These are phyloP conservation scores for Nomia melanderi DNA, from an alignment of 1,140 invertebrate species.

Conservation along the genomic window DNA sequence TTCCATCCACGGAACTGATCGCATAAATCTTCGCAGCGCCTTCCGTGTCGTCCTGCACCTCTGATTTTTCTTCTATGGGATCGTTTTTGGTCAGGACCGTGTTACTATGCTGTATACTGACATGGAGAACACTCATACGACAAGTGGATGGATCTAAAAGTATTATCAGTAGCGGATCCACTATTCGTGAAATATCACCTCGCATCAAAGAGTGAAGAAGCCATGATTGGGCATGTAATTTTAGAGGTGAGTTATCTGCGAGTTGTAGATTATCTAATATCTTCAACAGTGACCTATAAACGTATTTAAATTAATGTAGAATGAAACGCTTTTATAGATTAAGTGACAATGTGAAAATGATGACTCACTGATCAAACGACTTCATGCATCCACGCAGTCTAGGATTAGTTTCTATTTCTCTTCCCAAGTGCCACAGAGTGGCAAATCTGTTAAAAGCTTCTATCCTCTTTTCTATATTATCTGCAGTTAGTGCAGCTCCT, in stretches of 20 bases:
- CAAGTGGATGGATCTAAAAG: conserved; percentile 91
- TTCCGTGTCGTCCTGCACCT: conserved; percentile 78
- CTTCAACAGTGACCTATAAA: conserved; percentile 85
- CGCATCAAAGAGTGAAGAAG: conserved; percentile 87
- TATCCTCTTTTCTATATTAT: conserved; percentile 81
- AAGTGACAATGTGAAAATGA: neutral
- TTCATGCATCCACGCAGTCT: conserved; percentile 78
- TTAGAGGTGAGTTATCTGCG: conserved; percentile 85
- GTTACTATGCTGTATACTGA: conserved; percentile 88
- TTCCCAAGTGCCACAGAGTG: conserved; percentile 89
- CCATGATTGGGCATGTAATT: conserved; percentile 88
- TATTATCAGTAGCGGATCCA: conserved; percentile 90
- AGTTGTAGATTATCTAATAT: conserved; percentile 89
- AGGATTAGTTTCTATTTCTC: conserved; percentile 83
- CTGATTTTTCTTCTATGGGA: conserved; percentile 73
- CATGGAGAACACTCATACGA: conserved; percentile 92
- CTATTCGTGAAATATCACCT: conserved; percentile 88
- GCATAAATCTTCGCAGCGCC: conserved; percentile 88
- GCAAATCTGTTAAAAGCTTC: conserved; percentile 89
- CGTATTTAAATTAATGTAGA: neutral
- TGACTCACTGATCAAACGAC: conserved; percentile 80
- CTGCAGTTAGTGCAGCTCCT: conserved; percentile 81
- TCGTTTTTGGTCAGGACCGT: conserved; percentile 77
- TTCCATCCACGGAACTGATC: conserved; percentile 92
- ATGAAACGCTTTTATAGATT: neutral